Percentiles rank a stretch among this genome's conserved stretches.
These are phyloP conservation scores for Vidua macroura DNA, from an alignment of 2,113 vertebrate species.

Conservation along the genomic window DNA sequence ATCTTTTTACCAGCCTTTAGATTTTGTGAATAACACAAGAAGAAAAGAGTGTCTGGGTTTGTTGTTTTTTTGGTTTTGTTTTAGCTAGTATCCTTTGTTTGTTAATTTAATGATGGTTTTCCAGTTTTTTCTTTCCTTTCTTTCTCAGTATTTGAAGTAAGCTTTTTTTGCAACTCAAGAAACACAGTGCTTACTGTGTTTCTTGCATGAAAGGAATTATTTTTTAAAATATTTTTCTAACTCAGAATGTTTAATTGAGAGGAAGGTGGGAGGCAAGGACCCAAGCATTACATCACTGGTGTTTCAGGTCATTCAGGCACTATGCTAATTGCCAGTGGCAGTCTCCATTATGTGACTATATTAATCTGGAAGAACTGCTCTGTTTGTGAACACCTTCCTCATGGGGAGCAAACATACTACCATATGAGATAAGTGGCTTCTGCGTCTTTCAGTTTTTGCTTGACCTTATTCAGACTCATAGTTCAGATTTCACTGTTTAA, in stretches of 20 bases:
- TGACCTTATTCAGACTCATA: neutral
- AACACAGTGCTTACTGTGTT: neutral
- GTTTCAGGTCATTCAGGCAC: neutral
- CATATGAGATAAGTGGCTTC: neutral
- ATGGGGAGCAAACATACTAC: neutral
- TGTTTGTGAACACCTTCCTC: neutral
- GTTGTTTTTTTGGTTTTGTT: neutral
- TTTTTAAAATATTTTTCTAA: neutral
- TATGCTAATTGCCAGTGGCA: neutral
- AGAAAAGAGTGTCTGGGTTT: neutral
- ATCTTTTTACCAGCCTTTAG: neutral
- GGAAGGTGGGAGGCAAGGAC: neutral
- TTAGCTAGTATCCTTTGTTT: neutral
- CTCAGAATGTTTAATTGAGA: neutral
- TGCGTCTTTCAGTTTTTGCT: neutral
- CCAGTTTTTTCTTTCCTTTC: neutral
- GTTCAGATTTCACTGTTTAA: constrained; percentile 46
- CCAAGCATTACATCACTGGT: neutral
- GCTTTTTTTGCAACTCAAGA: neutral
- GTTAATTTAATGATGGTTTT: neutral
- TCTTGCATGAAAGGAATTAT: neutral
- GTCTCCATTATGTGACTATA: neutral
- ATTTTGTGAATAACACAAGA: neutral
- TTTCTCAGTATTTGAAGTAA: neutral
- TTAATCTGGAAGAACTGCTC: neutral